A percentile compares a stretch with the other conserved stretches of the same genome.
Evolutionary conservation across 2,888 invertebrate species (phyloP).

Genomic region (Brenthis hecate): DNA sequence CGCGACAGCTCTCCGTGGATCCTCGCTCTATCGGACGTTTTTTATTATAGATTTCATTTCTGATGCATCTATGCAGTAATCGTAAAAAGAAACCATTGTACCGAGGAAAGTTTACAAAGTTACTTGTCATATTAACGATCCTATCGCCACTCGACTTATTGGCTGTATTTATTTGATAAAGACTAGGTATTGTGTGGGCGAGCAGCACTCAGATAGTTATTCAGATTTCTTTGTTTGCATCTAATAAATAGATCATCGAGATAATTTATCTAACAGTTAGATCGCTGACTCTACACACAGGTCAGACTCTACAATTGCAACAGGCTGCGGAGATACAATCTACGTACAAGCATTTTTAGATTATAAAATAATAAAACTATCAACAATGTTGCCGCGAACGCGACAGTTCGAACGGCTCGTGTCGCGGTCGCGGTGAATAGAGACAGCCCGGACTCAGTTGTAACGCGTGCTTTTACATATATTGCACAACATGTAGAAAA

Average conservation of each 20-base stretch:
- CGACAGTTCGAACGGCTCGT: background rate
- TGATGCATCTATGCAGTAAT: constrained; percentile 43
- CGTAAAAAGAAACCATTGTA: constrained; percentile 46
- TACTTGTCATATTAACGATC: constrained; percentile 47
- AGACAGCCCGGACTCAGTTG: too few relatives aligned
- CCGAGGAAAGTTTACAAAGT: constrained; percentile 43
- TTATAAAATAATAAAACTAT: constrained; percentile 12
- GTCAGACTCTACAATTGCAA: background rate
- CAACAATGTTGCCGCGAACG: background rate
- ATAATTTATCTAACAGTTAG: constrained; percentile 35
- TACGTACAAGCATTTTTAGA: background rate
- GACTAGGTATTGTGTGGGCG: constrained; percentile 43
- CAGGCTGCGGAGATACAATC: constrained; percentile 12
- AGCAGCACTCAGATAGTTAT: constrained; percentile 40
- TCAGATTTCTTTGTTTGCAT: constrained; percentile 49
- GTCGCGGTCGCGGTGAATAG: background rate
- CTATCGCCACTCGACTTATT: constrained; percentile 39
- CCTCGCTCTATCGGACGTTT: background rate
- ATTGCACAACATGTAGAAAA: background rate
- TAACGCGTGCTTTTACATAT: background rate
- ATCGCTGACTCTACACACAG: constrained; percentile 21
- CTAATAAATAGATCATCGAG: constrained; percentile 45
- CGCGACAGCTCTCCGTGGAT: constrained; percentile 5
- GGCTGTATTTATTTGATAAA: constrained; percentile 41
- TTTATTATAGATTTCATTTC: constrained; percentile 41